phyloP scores from a whole-genome alignment of 2,113 vertebrate genomes.

The Todiramphus chloris region DNA sequence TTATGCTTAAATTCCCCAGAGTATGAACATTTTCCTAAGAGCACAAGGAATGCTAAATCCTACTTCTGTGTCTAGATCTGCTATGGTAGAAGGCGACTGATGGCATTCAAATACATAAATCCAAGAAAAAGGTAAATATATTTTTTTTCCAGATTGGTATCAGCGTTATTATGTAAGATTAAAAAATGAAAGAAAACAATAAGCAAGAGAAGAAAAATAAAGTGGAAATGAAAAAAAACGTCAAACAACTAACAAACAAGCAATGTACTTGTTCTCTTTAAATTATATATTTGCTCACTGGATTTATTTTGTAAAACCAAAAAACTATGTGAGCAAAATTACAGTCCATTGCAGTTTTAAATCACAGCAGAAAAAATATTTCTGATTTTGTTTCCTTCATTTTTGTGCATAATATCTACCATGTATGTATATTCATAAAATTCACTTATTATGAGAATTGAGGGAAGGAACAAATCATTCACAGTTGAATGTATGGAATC shows the following conservation, averaged over 20 bases:
- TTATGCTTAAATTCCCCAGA: constrained; percentile 38
- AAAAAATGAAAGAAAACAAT: neutral
- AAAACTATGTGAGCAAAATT: neutral
- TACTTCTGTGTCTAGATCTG: neutral
- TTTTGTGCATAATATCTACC: neutral
- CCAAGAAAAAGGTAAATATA: neutral
- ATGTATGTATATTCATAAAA: neutral
- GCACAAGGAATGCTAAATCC: constrained; percentile 50
- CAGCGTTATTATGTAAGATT: neutral
- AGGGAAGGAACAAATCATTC: neutral
- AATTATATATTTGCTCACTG: neutral
- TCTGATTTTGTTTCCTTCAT: neutral
- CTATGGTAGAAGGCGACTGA: neutral
- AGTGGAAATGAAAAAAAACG: neutral
- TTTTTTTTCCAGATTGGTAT: neutral
- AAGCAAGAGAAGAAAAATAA: neutral
- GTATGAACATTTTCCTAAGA: constrained; percentile 43
- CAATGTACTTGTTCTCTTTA: neutral
- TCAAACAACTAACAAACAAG: neutral
- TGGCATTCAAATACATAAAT: neutral
- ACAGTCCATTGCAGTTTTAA: neutral
- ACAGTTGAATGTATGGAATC: neutral
- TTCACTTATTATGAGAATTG: neutral
- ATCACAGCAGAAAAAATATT: neutral
- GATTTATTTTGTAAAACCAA: neutral